Conservation (phyloP, 1,140 invertebrate species). For the Drosophila willistoni region DNA sequence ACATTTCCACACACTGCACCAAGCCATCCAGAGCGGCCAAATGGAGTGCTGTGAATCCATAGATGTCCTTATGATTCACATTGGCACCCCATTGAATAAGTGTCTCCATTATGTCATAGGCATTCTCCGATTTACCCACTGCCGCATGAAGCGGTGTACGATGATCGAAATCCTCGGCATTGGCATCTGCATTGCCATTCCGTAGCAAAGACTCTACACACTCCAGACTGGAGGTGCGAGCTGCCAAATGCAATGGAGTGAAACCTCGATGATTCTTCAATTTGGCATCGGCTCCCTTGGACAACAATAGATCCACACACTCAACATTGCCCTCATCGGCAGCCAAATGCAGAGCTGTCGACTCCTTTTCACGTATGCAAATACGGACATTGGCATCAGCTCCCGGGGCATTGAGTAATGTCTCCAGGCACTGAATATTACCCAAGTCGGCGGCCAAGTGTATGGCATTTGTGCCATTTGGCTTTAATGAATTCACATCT, state of each 20-base stretch:
- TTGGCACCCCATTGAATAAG: conserved; percentile 91
- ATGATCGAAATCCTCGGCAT: conserved; percentile 90
- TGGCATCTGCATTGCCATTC: conserved; percentile 89
- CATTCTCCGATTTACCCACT: conserved; percentile 89
- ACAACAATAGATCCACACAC: conserved; percentile 88
- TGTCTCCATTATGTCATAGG: conserved; percentile 90
- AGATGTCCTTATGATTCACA: conserved; percentile 93
- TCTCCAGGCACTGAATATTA: conserved; percentile 87
- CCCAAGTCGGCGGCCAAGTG: conserved; percentile 91
- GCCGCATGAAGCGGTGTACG: conserved; percentile 91
- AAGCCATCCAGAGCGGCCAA: conserved; percentile 93
- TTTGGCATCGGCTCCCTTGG: conserved; percentile 88
- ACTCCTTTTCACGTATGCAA: conserved; percentile 87
- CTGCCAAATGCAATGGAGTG: conserved; percentile 90
- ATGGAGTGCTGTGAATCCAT: conserved; percentile 94
- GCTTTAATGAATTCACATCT: conserved; percentile 88
- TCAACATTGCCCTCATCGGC: conserved; percentile 90
- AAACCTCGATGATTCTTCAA: conserved; percentile 90
- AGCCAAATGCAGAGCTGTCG: conserved; percentile 91
- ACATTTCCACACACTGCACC: conserved; percentile 91
- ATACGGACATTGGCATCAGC: conserved; percentile 86
- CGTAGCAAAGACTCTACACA: conserved; percentile 89
- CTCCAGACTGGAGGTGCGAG: conserved; percentile 89
- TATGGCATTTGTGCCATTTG: conserved; percentile 89
- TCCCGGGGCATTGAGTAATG: conserved; percentile 87